Conservation (phyloP, 2,888 invertebrate species). For the Diarsia dahlii region DNA sequence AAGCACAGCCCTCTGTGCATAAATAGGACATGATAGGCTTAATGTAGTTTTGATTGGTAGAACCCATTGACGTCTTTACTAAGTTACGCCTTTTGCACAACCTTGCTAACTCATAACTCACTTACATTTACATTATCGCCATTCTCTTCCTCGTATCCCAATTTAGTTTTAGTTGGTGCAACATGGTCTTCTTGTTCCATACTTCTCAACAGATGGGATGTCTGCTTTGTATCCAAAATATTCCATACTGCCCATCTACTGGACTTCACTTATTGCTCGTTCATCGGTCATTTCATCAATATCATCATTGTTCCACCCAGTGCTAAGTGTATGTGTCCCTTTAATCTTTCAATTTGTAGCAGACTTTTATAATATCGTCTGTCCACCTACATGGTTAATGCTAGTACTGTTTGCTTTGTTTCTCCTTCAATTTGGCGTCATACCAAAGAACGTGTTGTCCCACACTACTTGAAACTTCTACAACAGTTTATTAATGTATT, state of each 20-base stretch:
- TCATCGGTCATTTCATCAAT: not conserved
- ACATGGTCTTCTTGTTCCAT: not conserved
- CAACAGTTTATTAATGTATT: not conserved
- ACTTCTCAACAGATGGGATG: not conserved
- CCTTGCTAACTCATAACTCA: no score
- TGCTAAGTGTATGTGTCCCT: no score
- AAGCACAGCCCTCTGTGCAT: not conserved
- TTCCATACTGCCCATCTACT: not conserved
- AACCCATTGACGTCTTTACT: not conserved
- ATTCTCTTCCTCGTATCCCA: not conserved
- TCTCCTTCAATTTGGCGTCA: not conserved
- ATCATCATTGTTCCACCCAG: not conserved
- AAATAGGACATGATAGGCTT: not conserved
- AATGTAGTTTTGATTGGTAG: no score
- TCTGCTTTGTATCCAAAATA: no score
- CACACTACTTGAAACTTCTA: not conserved
- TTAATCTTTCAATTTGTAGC: not conserved
- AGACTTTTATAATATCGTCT: not conserved
- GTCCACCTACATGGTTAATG: not conserved
- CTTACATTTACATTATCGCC: not conserved
- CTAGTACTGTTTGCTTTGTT: not conserved
- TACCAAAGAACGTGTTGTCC: not conserved
- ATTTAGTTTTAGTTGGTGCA: not conserved
- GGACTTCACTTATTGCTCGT: not conserved
- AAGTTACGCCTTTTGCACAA: not conserved